A percentile compares a stretch with the other conserved stretches of the same genome.
phyloP scores from a whole-genome alignment of 2,797 vertebrate species.

The Tympanoctomys barrerae region DNA sequence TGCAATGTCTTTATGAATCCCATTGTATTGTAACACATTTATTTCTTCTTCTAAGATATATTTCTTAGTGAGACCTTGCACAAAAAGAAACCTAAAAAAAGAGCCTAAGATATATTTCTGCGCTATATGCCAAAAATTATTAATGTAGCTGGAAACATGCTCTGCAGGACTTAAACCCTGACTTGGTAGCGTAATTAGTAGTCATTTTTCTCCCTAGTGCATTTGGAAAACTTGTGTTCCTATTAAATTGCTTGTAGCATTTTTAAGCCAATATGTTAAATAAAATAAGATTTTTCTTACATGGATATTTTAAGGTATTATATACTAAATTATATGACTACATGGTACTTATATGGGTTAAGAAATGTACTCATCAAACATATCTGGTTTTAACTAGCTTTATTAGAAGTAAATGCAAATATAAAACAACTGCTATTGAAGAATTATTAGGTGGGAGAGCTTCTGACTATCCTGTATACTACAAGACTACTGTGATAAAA shows the following conservation, averaged over 20 bases:
- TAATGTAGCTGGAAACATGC: neutral
- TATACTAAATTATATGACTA: neutral
- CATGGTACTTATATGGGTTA: neutral
- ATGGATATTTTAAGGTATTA: neutral
- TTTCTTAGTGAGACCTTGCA: too few species aligned
- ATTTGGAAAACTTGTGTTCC: neutral
- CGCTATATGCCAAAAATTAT: neutral
- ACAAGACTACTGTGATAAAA: too few species aligned
- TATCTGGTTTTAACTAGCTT: constrained; percentile 51
- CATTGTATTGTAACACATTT: neutral
- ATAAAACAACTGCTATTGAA: neutral
- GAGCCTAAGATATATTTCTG: neutral
- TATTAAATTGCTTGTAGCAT: neutral
- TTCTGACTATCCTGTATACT: too few species aligned
- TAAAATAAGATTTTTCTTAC: neutral
- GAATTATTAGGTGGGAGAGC: neutral
- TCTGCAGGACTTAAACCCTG: neutral
- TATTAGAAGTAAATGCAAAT: constrained; percentile 62
- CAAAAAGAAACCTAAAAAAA: too few species aligned
- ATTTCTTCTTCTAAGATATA: neutral
- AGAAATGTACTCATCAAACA: neutral
- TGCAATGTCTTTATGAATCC: neutral
- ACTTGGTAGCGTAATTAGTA: neutral
- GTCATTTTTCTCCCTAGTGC: neutral
- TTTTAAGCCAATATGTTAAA: neutral